Evolutionary conservation across 2,797 vertebrate genomes (phyloP), one percentile per base, ranked within the genome.

Genomic region (Petrocephalus schoutedeni): DNA sequence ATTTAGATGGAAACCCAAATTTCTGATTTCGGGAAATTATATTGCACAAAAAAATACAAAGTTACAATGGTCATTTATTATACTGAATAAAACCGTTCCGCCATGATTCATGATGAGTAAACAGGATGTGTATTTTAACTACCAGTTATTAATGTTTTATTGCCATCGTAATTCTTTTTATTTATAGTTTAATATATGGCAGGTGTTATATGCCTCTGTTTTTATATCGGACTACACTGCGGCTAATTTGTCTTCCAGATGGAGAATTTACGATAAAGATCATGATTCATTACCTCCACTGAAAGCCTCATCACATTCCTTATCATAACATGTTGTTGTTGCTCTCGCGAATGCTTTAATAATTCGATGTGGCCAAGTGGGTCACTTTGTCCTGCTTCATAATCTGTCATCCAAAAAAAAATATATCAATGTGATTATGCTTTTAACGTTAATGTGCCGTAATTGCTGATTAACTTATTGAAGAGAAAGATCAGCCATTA

Each of bases 391-490:
- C 89, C 87, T 51, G 28, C 59, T 89, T 89, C 80, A 89, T 77
- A 89, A 80, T 83, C 87, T 87, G 56, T 86, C 90, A 91, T 58
- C 87, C 87, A 87, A 61, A 87, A 88, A 89, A 89, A 91, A 89
- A 91, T 85, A 90, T 87, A 90, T 90, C 88, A 88, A 88, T 88
- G 89, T 92, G 89, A 91, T 90, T 88, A 89, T 57, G 87, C 87
- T 89, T 91, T 89, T 89, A 91, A 91, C 87, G 89, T 67, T 87
- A 67, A 85, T 88, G 77, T 86, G 67, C 61, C 49, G 88, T 89
- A 91, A 90, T 56, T 84, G 49, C 85, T 53, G 88, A 88, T 85
- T 88, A 86, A 90, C 88, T 88, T 87, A 83, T 89, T 87, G 85
- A 87, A 85, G 82, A 85, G 51, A 86, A 82, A 45, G 56, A 89